Base-by-base conservation (phyloP, 2,797 vertebrate species). In the Aphelocoma californica region DNA sequence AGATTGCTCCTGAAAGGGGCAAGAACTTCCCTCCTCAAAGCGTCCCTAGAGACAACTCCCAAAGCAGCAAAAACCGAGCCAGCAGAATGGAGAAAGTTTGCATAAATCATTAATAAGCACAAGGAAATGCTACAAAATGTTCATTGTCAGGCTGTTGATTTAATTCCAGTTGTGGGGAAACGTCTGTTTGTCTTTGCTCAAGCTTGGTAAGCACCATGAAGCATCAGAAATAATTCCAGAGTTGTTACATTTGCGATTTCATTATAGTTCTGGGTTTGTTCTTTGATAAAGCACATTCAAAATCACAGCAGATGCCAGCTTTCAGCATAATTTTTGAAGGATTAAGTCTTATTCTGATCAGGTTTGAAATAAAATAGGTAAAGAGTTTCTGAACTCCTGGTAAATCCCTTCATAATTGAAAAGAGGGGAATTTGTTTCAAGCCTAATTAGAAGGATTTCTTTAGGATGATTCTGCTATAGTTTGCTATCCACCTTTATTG, bases 321-420 rank as follows among this genome's bases (percentile, higher is more conserved):
- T 77, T 50, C 6, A 2, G 61, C 60, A 48, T 20, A 23, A 51
- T 16, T 62, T 88, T 66, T 81, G 51, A 34, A 77, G 85, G 78
- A 89, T 92, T 82, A 81, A 92, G 16, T 48, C 19, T 77, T 34
- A 53, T 32, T 80, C 62, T 2, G 1, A 18, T 69, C 61, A 57
- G 78, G 67, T 82, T 66, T 82, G 50, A 89, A 88, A 70, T 73
- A 64, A 94, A 93, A 73, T 6, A 81, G 54, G 44, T 70, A 86
- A 90, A 79, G 67, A 18, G 47, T 56, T 90, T 75, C 86, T 69
- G 40, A 90, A 32, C 25, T 82, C 44, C 32, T 54, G 36, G 17
- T 56, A 94, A 92, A 93, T 87, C 80, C 53, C 24, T n/a, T n/a
- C 42, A 12, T 90, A 86, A 87, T 77, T 50, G 16, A 81, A 86